phyloP scores from a whole-genome alignment of 2,113 vertebrate genomes.

The Danionella cerebrum region DNA sequence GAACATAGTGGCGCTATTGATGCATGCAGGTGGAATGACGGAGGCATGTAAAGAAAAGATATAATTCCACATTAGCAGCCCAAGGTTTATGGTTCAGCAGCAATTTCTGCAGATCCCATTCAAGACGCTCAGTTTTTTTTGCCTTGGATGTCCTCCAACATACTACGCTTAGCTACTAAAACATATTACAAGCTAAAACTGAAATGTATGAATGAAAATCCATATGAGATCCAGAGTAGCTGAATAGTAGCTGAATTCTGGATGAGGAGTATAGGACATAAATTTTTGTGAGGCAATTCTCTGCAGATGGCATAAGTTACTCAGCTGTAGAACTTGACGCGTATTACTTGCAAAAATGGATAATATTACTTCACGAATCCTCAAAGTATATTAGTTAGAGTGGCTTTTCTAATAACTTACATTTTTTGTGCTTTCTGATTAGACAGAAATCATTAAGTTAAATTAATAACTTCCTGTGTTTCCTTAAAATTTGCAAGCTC shows the following conservation, averaged over 20 bases:
- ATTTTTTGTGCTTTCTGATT: too few relatives aligned
- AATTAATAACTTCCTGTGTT: too few relatives aligned
- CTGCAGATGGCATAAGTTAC: background rate
- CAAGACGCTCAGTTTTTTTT: background rate
- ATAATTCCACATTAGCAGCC: background rate
- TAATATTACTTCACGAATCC: too few relatives aligned
- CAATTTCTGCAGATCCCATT: slow-evolving; percentile 12
- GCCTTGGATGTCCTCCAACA: background rate
- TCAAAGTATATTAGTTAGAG: too few relatives aligned
- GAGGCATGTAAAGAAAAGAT: background rate
- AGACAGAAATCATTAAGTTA: too few relatives aligned
- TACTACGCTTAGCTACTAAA: background rate
- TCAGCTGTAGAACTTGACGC: slow-evolving; percentile 10
- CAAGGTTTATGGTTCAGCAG: slow-evolving; percentile 9
- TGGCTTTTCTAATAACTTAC: too few relatives aligned
- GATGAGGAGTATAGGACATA: background rate
- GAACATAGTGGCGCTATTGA: slow-evolving; percentile 12
- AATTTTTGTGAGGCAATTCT: background rate
- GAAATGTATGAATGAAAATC: background rate
- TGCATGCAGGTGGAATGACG: background rate
- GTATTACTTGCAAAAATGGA: background rate
- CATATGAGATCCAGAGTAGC: background rate
- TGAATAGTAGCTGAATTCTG: background rate
- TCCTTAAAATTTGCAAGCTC: too few relatives aligned
- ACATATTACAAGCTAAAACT: background rate